phyloP scores from a whole-genome alignment of 2,888 invertebrate genomes.

The Tiphia femorata region DNA sequence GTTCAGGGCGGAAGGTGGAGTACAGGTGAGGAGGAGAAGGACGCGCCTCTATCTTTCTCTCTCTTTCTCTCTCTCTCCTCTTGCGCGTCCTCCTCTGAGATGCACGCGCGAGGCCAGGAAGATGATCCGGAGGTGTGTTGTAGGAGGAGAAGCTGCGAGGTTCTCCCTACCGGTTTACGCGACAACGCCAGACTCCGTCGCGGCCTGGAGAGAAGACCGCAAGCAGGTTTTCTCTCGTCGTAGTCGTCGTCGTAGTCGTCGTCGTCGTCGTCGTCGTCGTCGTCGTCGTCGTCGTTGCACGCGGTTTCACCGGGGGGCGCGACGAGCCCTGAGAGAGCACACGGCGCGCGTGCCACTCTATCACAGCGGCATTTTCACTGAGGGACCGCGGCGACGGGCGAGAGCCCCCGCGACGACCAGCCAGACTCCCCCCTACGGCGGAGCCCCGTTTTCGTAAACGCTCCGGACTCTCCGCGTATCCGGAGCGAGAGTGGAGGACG shows the following conservation, averaged over 20 bases:
- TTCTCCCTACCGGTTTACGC: too few relatives aligned
- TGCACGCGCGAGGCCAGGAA: too few relatives aligned
- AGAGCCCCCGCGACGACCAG: constrained; percentile 28
- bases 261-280: constrained; percentile 4
- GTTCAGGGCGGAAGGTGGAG: too few relatives aligned
- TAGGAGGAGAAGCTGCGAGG: too few relatives aligned
- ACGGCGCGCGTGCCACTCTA: constrained; percentile 46
- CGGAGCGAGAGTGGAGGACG: constrained; percentile 37
- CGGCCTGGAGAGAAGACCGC: not conserved
- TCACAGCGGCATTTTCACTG: constrained; percentile 57
- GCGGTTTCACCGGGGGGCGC: constrained; percentile 24
- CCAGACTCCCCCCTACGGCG: constrained; percentile 41
- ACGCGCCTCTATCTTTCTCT: too few relatives aligned
- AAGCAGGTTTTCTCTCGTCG: constrained; percentile 1
- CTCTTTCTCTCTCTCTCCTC: too few relatives aligned
- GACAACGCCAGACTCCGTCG: too few relatives aligned
- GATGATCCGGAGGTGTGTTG: too few relatives aligned
- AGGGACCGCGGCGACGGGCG: constrained; percentile 30
- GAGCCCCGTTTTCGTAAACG: constrained; percentile 51
- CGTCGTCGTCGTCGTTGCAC: constrained; percentile 9
- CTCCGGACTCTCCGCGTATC: constrained; percentile 44
- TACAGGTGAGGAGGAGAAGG: too few relatives aligned
- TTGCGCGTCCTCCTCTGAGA: too few relatives aligned
- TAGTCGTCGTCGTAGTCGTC: constrained; percentile 9
- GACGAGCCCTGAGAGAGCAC: constrained; percentile 39